These are phyloP conservation scores for Neuroterus valhalla DNA, from an alignment of 1,140 invertebrate genomes.

Conservation along the genomic window DNA sequence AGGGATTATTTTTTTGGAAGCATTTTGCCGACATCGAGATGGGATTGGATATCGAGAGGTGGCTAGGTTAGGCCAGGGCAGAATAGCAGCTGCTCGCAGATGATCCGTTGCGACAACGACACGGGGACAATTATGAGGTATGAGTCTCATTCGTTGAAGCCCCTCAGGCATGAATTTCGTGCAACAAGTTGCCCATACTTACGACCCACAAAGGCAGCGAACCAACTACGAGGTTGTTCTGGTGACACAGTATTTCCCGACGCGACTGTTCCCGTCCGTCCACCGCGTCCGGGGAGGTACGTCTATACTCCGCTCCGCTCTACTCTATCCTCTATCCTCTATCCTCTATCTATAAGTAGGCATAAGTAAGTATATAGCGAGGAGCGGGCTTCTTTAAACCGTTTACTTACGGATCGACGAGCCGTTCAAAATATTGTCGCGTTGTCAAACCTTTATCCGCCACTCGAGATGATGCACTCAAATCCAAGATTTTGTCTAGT, in stretches of 20 bases:
- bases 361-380: constrained; percentile 32
- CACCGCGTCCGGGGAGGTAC: constrained; percentile 35
- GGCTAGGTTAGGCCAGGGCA: too few species aligned
- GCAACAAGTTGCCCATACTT: constrained; percentile 69
- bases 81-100: constrained; percentile 60
- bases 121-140: constrained; percentile 55
- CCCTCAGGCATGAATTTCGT: constrained; percentile 67
- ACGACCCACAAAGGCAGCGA: constrained; percentile 46
- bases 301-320: too few species aligned
- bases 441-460: constrained; percentile 45
- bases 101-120: constrained; percentile 62
- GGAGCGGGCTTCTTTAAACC: constrained; percentile 63
- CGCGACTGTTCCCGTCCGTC: too few species aligned
- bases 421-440: constrained; percentile 73
- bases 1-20: constrained; percentile 20
- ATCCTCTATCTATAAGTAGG: constrained; percentile 33
- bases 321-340: too few species aligned
- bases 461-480: constrained; percentile 32
- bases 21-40: constrained; percentile 27
- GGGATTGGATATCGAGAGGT: constrained; percentile 38
- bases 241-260: constrained; percentile 26
- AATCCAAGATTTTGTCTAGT: constrained; percentile 47
- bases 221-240: constrained; percentile 14
- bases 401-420: constrained; percentile 66
- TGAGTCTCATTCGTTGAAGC: constrained; percentile 55